Conservation (phyloP, 2,888 invertebrate species). For the Bugulina stolonifera region DNA sequence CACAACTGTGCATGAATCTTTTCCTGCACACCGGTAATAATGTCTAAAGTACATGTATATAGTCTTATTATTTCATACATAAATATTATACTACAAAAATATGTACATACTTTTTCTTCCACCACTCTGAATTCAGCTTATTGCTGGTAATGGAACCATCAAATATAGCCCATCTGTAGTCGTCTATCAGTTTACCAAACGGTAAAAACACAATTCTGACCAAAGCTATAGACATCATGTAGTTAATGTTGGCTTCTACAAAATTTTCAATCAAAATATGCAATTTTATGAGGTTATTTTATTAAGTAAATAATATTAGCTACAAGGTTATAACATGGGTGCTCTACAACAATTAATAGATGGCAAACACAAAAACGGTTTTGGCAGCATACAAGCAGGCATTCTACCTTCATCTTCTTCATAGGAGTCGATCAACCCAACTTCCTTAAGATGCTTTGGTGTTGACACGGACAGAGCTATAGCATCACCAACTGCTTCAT, state of each 20-base stretch:
- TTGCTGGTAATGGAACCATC: slow-evolving; percentile 66
- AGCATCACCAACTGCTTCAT: slow-evolving; percentile 77
- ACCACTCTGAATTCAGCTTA: slow-evolving; percentile 81
- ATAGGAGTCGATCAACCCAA: slow-evolving; percentile 59
- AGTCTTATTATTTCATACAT: no score
- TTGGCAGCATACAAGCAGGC: no score
- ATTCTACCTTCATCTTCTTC: neutral
- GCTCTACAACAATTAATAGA: neutral
- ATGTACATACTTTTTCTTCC: slow-evolving; percentile 59
- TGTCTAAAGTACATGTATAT: no score
- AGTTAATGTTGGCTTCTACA: slow-evolving; percentile 73
- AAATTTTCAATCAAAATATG: no score
- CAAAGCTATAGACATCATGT: slow-evolving; percentile 71
- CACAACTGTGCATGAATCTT: no score
- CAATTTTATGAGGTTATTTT: no score
- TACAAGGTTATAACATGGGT: no score
- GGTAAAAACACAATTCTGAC: slow-evolving; percentile 80
- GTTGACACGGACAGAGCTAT: slow-evolving; percentile 72
- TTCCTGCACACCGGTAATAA: no score
- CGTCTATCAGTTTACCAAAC: slow-evolving; percentile 75
- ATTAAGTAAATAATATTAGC: no score
- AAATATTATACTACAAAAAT: no score
- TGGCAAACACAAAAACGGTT: no score
- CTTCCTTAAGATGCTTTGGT: slow-evolving; percentile 67
- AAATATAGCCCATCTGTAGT: slow-evolving; percentile 80